Percentiles rank a stretch among this genome's conserved stretches.
These are phyloP conservation scores for Campopleginae sp. DNA, from an alignment of 2,888 invertebrate species.

Conservation along the genomic window DNA sequence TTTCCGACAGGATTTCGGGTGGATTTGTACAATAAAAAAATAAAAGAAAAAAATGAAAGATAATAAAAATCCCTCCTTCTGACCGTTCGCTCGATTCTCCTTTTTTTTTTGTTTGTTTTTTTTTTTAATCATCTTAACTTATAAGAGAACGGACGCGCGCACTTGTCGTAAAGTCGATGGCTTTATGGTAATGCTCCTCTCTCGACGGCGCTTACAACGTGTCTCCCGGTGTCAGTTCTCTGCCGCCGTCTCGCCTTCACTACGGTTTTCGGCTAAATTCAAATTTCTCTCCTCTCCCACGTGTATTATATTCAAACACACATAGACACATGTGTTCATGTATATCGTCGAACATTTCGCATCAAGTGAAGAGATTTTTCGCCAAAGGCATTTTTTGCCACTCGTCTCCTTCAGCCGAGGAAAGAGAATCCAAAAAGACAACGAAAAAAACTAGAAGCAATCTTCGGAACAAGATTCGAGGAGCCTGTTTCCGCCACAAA, in stretches of 20 bases:
- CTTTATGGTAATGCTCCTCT: conserved; percentile 81
- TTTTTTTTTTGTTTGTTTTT: conserved; percentile 22
- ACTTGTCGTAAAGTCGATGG: conserved; percentile 81
- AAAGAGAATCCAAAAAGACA: background rate
- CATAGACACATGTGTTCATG: conserved; percentile 4
- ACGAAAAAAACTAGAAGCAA: background rate
- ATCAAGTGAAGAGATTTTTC: conserved; percentile 2
- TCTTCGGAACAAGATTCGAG: conserved; percentile 20
- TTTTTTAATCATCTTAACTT: conserved; percentile 12
- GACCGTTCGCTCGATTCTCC: conserved; percentile 29
- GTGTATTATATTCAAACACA: conserved; percentile 30
- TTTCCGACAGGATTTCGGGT: conserved; percentile 56
- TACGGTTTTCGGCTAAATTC: conserved; percentile 63
- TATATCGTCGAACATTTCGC: background rate
- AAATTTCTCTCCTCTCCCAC: conserved; percentile 64
- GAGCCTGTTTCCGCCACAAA: conserved; percentile 25
- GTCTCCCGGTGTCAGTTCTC: conserved; percentile 66
- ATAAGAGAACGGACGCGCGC: conserved; percentile 66
- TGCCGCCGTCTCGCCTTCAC: conserved; percentile 67
- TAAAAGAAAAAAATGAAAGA: background rate
- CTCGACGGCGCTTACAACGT: conserved; percentile 16
- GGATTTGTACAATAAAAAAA: conserved; percentile 10
- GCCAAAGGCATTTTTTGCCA: conserved; percentile 19
- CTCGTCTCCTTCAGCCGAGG: background rate
- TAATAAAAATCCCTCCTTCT: conserved; percentile 24